Evolutionary conservation across 2,888 invertebrate species (phyloP).

Genomic region (Pycnomerus fuliginosus): DNA sequence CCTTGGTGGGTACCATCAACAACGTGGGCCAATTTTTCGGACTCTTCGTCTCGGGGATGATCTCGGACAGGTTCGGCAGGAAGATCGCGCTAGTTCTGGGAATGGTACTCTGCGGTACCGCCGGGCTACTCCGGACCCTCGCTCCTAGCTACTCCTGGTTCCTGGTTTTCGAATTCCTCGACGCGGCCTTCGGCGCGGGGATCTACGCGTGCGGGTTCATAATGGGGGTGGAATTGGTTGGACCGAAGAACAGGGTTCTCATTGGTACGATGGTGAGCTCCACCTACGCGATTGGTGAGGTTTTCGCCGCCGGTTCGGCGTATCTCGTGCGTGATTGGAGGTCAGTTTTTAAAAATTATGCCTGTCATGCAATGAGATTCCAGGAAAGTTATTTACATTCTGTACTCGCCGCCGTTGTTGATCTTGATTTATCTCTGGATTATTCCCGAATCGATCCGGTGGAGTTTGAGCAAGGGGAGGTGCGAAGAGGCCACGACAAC

Average conservation of each 20-base stretch:
- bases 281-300: slow-evolving; percentile 71
- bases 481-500: slow-evolving; percentile 59
- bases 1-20: slow-evolving; percentile 72
- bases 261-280: slow-evolving; percentile 70
- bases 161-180: slow-evolving; percentile 68
- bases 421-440: slow-evolving; percentile 68
- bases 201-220: slow-evolving; percentile 74
- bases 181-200: slow-evolving; percentile 68
- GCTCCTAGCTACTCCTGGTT: slow-evolving; percentile 71
- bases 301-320: slow-evolving; percentile 65
- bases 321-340: slow-evolving; percentile 71
- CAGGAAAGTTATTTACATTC: slow-evolving; percentile 42
- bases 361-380: not conserved
- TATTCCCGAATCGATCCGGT: slow-evolving; percentile 72
- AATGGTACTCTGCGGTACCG: slow-evolving; percentile 61
- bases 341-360: slow-evolving; percentile 26
- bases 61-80: slow-evolving; percentile 69
- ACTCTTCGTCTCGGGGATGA: slow-evolving; percentile 63
- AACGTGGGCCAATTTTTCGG: slow-evolving; percentile 73
- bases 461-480: slow-evolving; percentile 68
- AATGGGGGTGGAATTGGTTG: slow-evolving; percentile 74
- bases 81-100: slow-evolving; percentile 60
- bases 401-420: slow-evolving; percentile 68
- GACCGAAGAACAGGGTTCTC: slow-evolving; percentile 69
- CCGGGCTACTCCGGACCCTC: slow-evolving; percentile 69